Base-by-base conservation (phyloP, 2,113 vertebrate genomes). In the Octodon degus region DNA sequence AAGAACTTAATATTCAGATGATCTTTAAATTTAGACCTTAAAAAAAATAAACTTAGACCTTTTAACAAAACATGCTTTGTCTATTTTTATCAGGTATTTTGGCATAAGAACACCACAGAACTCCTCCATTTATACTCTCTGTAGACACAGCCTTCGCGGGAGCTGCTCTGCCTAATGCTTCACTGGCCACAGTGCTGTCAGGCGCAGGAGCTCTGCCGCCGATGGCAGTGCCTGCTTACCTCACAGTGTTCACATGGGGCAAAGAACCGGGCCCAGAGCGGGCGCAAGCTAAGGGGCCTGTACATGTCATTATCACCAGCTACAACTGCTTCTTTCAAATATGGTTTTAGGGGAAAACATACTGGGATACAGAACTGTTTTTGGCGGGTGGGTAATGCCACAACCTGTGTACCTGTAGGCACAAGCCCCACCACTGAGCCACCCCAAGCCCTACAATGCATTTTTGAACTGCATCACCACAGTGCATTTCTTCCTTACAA, bases 11-110 rank as follows among this genome's bases (percentile, higher is more conserved):
- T 68, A 79, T 89, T 91, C 68, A 43, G 53, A 93, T 6, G 25
- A 72, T 86, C 88, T 80, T 43, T 43, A 43, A 43, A 43, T 43
- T 43, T 43, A 43, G 43, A 43, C 43, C 43, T 43, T 43, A 43
- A 43, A 43, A 43, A 43, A 43, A 43, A 96, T 94, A 89, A 72
- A 89, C 83, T 67, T 82, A 79, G 79, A 68, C 24, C 91, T 85
- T 67, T 70, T n/a, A 87, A 87, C 43, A 90, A n/a, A 37, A 55
- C 81, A 91, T 40, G 11, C 60, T 94, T 86, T 86, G 67, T 83
- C 32, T 89, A 80, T 92, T 97, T 96, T 90, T 58, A 92, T 72
- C 63, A 70, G 95, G 50, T 72, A 90, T 93, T 93, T 27, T 95
- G 94, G 89, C 74, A 74, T 55, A 55, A 83, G 47, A 47, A 24